A percentile compares a stretch with the other conserved stretches of the same genome.
Evolutionary conservation across 2,888 invertebrate genomes (phyloP).

Genomic region (Lasioglossum calceatum): DNA sequence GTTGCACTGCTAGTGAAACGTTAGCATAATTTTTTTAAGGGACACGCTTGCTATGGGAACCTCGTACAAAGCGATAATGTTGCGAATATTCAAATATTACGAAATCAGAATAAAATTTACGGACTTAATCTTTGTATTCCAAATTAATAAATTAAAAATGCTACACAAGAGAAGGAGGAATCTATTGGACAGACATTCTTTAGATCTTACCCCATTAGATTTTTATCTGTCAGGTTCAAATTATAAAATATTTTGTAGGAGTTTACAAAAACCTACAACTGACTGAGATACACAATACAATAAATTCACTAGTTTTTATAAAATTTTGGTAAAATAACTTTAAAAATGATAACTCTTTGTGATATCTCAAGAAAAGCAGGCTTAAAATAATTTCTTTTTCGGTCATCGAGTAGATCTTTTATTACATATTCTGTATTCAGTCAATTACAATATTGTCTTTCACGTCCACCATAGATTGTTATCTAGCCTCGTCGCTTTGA

Average conservation of each 20-base stretch:
- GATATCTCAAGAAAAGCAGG: background rate
- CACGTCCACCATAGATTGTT: background rate
- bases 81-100: background rate
- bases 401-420: background rate
- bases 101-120: background rate
- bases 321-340: background rate
- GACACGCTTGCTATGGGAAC: background rate
- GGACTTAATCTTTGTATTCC: background rate
- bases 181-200: background rate
- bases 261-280: background rate
- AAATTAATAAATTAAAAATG: background rate
- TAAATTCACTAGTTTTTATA: background rate
- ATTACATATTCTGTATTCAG: background rate
- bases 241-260: background rate
- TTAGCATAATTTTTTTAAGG: background rate
- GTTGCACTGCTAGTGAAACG: background rate
- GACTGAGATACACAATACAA: background rate
- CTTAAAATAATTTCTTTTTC: background rate
- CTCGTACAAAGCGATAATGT: background rate
- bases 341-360: background rate
- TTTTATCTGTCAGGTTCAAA: background rate
- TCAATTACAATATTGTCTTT: background rate
- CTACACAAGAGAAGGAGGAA: no score
- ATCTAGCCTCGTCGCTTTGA: background rate
- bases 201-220: background rate